Conservation (phyloP, 92 coral and sea anemone species). For the Muricea muricata region DNA sequence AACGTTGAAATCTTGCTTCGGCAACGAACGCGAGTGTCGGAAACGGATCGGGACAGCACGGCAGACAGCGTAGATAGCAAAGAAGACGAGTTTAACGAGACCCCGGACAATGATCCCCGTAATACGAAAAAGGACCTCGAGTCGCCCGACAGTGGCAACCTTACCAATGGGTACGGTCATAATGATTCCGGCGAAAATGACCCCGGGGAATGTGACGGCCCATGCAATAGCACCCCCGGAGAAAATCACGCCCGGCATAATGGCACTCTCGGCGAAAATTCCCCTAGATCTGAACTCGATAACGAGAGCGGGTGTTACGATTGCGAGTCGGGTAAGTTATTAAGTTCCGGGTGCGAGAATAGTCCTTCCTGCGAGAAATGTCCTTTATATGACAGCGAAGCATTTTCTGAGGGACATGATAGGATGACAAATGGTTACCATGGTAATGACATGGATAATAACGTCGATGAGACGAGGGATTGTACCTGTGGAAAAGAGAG, state of each 20-base stretch:
- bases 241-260: slow-evolving; percentile 39
- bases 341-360: slow-evolving; percentile 58
- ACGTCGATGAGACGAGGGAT: slow-evolving; percentile 50
- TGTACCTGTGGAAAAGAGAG: slow-evolving; percentile 72
- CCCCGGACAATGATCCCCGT: slow-evolving; percentile 50
- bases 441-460: slow-evolving; percentile 46
- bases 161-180: not conserved
- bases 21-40: slow-evolving; percentile 83
- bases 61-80: slow-evolving; percentile 88
- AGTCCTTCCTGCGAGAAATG: slow-evolving; percentile 49
- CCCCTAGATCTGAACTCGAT: slow-evolving; percentile 74
- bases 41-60: slow-evolving; percentile 89
- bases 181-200: too few relatives aligned
- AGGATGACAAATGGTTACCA: slow-evolving; percentile 73
- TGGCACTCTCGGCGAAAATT: slow-evolving; percentile 55
- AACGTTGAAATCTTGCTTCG: slow-evolving; percentile 81
- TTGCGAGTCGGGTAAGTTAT: slow-evolving; percentile 74
- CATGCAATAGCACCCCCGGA: slow-evolving; percentile 2
- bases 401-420: not conserved
- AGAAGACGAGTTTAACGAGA: slow-evolving; percentile 82
- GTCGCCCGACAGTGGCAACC: slow-evolving; percentile 23
- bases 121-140: slow-evolving; percentile 63
- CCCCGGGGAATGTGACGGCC: too few relatives aligned
- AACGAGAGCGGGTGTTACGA: slow-evolving; percentile 91
- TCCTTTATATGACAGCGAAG: not conserved